Evolutionary conservation across 2,797 vertebrate species (phyloP), one percentile per base, ranked within the genome.

Genomic region (Synanceia verrucosa): DNA sequence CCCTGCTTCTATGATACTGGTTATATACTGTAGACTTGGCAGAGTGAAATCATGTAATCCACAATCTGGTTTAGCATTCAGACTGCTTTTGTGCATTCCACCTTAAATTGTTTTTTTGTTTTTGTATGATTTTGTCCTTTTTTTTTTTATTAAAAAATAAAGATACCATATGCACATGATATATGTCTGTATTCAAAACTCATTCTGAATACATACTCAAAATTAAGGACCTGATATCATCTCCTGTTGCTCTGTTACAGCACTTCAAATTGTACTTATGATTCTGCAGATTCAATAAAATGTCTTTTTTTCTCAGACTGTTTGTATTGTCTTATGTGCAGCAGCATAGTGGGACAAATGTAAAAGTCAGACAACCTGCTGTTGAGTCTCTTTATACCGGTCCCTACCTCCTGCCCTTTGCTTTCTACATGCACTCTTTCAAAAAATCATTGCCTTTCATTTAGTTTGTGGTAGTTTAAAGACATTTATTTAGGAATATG

Each of bases 211-310:
- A 88, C 89, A 78, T 70, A 56, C 76, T 89, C 86, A 48, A 81
- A 85, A 77, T 83, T 84, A 88, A 90, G 89, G 91, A 93, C 91
- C 89, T 92, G 91, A 86, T 87, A 86, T 89, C 91, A 92, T 93
- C 82, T 92, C 81, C 84, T 86, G 84, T 93, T 88, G 73, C 88
- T 86, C 86, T 91, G 86, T 92, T 91, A 90, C 87, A 94, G 91
- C 90, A 93, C 89, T 91, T 93, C 89, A 90, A 93, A 91, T 84
- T 93, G 90, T 93, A 93, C 90, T 89, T 88, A 89, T 89, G 86
- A 92, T 92, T 93, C 92, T 91, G 88, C 91, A 91, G 88, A 93
- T 88, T 92, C 91, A 94, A 94, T 94, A 94, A 94, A 94, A 91
- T 93, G 87, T 91, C 90, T 94, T 94, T 93, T 89, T 91, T 94